Evolutionary conservation across 2,888 invertebrate species (phyloP).

Genomic region (Eulithis testata): DNA sequence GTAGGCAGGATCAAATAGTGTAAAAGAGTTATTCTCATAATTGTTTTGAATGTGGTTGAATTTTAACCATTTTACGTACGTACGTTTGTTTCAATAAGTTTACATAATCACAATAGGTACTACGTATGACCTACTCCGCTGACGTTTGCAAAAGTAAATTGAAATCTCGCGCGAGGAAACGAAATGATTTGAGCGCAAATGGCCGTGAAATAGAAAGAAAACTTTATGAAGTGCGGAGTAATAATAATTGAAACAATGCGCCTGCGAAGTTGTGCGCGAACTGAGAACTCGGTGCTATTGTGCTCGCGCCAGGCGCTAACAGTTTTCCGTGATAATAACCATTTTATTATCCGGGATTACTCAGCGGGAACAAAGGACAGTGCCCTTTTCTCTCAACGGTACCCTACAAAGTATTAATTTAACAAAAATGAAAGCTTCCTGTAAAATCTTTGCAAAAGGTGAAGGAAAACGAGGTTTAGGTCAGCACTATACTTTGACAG

Average conservation of each 20-base stretch:
- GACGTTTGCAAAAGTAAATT: constrained; percentile 30
- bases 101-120: no score
- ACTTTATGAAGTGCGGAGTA: constrained; percentile 51
- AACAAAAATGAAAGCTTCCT: constrained; percentile 1
- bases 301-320: constrained; percentile 57
- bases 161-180: constrained; percentile 29
- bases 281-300: constrained; percentile 57
- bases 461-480: background rate
- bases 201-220: constrained; percentile 59
- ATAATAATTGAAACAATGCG: constrained; percentile 46
- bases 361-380: constrained; percentile 42
- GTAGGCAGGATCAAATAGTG: background rate
- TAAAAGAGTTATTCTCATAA: background rate
- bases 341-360: constrained; percentile 44
- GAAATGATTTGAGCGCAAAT: constrained; percentile 53
- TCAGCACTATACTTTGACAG: no score
- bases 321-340: constrained; percentile 48
- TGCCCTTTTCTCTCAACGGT: constrained; percentile 27
- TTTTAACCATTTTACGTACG: background rate
- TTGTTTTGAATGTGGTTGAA: background rate
- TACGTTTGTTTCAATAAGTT: no score
- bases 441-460: background rate
- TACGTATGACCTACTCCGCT: background rate
- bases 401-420: background rate
- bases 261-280: constrained; percentile 45